A percentile compares a stretch with the other conserved stretches of the same genome.
phyloP scores from a whole-genome alignment of 2,113 vertebrate species.

The Epinephelus lanceolatus region DNA sequence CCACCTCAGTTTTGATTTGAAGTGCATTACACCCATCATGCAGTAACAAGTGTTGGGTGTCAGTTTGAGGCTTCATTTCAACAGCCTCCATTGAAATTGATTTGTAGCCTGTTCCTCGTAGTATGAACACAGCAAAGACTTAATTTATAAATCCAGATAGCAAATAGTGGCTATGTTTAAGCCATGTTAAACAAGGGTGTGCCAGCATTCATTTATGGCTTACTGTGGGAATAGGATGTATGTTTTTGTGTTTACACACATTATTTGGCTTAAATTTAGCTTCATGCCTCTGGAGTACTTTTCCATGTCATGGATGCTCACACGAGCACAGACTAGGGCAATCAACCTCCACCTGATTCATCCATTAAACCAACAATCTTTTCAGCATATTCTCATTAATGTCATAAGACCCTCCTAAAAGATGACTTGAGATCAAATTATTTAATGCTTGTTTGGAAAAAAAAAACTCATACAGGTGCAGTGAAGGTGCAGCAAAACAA shows the following conservation, averaged over 20 bases:
- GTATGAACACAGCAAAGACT: background rate
- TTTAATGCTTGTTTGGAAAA: background rate
- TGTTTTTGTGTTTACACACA: background rate
- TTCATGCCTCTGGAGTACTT: background rate
- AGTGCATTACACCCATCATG: no score
- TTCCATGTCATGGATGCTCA: background rate
- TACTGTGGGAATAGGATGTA: background rate
- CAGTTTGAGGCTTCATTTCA: no score
- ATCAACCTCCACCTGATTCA: background rate
- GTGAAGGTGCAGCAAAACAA: background rate
- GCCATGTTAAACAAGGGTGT: conserved; percentile 12
- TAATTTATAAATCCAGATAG: background rate
- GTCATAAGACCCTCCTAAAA: background rate
- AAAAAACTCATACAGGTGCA: background rate
- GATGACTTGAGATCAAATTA: background rate
- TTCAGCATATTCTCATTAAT: background rate
- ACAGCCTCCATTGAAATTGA: no score
- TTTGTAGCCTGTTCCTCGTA: no score
- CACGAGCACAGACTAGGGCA: background rate
- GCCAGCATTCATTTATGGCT: background rate
- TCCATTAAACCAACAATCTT: background rate
- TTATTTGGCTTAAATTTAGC: background rate
- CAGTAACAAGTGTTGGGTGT: no score
- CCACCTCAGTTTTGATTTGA: no score
- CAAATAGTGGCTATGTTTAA: background rate